Percentiles rank a stretch among this genome's conserved stretches.
Evolutionary conservation across 1,140 invertebrate genomes (phyloP).

Genomic region (Hormaphis cornu): DNA sequence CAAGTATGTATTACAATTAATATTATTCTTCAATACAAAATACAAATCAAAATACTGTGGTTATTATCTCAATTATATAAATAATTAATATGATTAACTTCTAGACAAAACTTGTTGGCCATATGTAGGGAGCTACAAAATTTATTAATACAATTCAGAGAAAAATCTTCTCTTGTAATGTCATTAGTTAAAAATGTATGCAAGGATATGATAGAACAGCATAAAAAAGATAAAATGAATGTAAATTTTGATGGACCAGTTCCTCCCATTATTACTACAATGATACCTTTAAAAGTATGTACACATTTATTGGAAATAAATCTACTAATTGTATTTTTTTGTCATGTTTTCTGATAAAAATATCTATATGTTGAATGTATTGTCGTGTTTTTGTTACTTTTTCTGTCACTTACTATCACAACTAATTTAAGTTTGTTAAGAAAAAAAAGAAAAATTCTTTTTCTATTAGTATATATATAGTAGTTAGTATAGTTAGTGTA

Average conservation of each 20-base stretch:
- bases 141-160: background rate
- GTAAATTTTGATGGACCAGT: background rate
- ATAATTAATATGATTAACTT: background rate
- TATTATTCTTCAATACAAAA: too few species aligned
- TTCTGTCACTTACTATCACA: too few species aligned
- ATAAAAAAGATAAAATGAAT: conserved; percentile 11
- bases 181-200: conserved; percentile 17
- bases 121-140: conserved; percentile 12
- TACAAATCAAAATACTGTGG: background rate
- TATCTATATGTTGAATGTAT: too few species aligned
- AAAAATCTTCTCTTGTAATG: conserved; percentile 21
- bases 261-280: conserved; percentile 2
- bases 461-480: too few species aligned
- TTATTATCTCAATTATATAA: background rate
- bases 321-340: too few species aligned
- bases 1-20: background rate
- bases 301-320: too few species aligned
- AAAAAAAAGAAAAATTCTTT: too few species aligned
- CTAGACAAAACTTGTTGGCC: conserved; percentile 9
- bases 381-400: too few species aligned
- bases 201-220: conserved; percentile 14
- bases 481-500: too few species aligned
- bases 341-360: too few species aligned
- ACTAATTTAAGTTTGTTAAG: too few species aligned
- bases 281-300: conserved; percentile 32